Evolutionary conservation across 2,113 vertebrate species (phyloP), one percentile per base, ranked within the genome.

Genomic region (Lethenteron camtschaticum): DNA sequence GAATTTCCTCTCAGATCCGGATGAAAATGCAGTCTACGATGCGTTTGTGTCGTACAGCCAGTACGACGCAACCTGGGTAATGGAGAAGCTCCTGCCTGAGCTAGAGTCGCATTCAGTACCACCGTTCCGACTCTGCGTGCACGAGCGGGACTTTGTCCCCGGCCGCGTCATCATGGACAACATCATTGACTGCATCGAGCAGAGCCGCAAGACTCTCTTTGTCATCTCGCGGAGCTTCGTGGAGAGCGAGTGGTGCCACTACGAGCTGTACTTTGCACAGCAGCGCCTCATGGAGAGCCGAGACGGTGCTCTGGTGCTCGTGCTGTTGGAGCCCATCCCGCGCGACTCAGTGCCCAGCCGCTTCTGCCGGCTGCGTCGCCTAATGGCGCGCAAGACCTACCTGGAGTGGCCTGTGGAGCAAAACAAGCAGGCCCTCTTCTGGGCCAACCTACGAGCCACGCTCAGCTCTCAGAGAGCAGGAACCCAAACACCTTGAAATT

Each of bases 181-280:
- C 73, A 94, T 95, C 74, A 83, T 95, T 0, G 76, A 72, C 55
- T 89, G 82, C 73, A 85, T 90, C 69, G 88, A 94, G 77, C 85
- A 83, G 75, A 84, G 90, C 75, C 77, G 87, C 72, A 86, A 83
- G 73, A 85, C 83, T 0, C 78, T 94, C 71, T 96, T 90, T 57
- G 83, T 96, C 24, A 71, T 95, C 72, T 89, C 88, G 14, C 82
- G 83, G 68, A 82, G 89, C 76, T 96, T 96, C 57, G 82, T 96
- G 57, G 85, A 85, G 79, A 95, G 89, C 0, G 87, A 90, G 9
- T 95, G 89, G 90, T 91, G 90, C 68, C 89, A 96, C 75, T 96
- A 96, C 2, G 85, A 95, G 74, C 83, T 95, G 13, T 94, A 90
- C 76, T 96, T 94, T 11, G 87, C 88, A 72, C 84, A 85, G 11